phyloP scores from a whole-genome alignment of 2,113 vertebrate species.

The Brachyistius frenatus region DNA sequence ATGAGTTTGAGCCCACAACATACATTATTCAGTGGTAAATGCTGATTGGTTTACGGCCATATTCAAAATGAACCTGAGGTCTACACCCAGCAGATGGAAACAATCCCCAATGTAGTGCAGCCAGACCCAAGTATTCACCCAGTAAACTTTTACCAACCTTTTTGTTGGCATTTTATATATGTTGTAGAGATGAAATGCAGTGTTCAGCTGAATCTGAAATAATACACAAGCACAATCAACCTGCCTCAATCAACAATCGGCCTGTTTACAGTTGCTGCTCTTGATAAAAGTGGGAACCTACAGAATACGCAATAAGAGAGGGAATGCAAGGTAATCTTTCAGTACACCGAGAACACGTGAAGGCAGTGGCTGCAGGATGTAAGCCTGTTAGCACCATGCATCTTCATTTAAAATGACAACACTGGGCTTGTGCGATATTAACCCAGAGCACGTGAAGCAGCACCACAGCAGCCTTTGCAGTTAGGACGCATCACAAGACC shows the following conservation, averaged over 20 bases:
- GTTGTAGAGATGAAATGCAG: too few species aligned
- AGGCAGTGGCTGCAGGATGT: slow-evolving; percentile 50
- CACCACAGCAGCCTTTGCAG: slow-evolving; percentile 34
- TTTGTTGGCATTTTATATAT: too few species aligned
- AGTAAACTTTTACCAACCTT: too few species aligned
- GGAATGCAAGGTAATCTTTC: slow-evolving; percentile 36
- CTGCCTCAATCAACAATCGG: too few species aligned
- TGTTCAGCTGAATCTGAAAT: slow-evolving; percentile 16
- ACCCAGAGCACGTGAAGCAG: slow-evolving; percentile 54
- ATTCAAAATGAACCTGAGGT: too few species aligned
- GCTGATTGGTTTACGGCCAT: too few species aligned
- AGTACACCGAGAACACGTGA: slow-evolving; percentile 22
- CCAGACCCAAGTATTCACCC: too few species aligned
- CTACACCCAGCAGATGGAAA: too few species aligned
- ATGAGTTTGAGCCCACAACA: too few species aligned
- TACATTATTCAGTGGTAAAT: too few species aligned
- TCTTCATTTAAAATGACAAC: slow-evolving; percentile 69
- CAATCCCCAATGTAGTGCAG: too few species aligned
- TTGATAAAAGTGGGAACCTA: slow-evolving; percentile 9
- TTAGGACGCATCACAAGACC: slow-evolving; percentile 38
- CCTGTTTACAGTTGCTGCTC: slow-evolving; percentile 24
- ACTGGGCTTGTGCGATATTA: slow-evolving; percentile 43
- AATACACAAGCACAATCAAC: slow-evolving; percentile 16
- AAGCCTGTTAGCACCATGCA: slow-evolving; percentile 48
- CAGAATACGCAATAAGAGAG: slow-evolving; percentile 15